phyloP scores from a whole-genome alignment of 2,888 invertebrate species.

The Thyatira batis region DNA sequence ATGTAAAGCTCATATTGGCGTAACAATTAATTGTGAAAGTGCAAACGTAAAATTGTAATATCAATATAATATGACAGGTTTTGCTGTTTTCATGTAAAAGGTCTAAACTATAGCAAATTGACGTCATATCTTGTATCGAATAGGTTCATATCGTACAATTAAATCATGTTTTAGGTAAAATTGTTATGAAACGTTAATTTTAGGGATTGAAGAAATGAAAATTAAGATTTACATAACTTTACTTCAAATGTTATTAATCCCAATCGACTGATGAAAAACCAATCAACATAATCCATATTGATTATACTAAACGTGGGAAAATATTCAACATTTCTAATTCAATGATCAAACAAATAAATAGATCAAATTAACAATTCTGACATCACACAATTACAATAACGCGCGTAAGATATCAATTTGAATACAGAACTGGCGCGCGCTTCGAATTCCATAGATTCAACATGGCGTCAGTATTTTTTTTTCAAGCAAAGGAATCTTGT shows the following conservation, averaged over 20 bases:
- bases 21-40: not conserved
- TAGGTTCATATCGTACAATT: slow-evolving; percentile 13
- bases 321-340: slow-evolving; percentile 17
- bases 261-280: slow-evolving; percentile 10
- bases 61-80: slow-evolving; percentile 28
- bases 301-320: slow-evolving; percentile 30
- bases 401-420: slow-evolving; percentile 26
- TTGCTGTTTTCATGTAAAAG: slow-evolving; percentile 39
- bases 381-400: slow-evolving; percentile 29
- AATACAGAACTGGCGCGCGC: slow-evolving; percentile 48
- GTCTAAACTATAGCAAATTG: slow-evolving; percentile 49
- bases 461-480: slow-evolving; percentile 56
- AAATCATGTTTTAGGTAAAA: not conserved
- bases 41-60: slow-evolving; percentile 14
- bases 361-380: slow-evolving; percentile 38
- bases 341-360: slow-evolving; percentile 33
- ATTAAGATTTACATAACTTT: not conserved
- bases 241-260: not conserved
- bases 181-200: slow-evolving; percentile 5
- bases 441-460: slow-evolving; percentile 63
- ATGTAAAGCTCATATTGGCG: not conserved
- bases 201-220: not conserved
- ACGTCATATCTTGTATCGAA: slow-evolving; percentile 22
- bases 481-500: slow-evolving; percentile 63
- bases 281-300: slow-evolving; percentile 24